Base-by-base conservation (phyloP, 2,113 vertebrate species). In the Terrapene triunguis region DNA sequence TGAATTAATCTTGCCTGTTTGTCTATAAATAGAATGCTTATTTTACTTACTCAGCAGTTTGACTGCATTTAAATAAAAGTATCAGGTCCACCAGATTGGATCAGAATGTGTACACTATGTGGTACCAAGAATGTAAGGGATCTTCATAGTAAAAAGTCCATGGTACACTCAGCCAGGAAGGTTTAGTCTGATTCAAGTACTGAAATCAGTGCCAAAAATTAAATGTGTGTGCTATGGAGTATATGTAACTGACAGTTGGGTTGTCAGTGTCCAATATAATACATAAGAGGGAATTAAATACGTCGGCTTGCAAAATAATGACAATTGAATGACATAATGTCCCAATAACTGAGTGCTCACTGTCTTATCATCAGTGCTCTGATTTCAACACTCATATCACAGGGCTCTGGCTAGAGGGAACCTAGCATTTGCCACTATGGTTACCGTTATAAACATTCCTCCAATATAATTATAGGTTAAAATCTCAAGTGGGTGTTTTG, bases 401-500 rank as follows among this genome's bases (percentile, higher is more conserved):
- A 55, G n/a, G 50, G 25, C 29, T 17, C 38, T 69, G 29, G 8
- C 76, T 69, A 80, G 35, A 78, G 72, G 29, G 17, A 62, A 29
- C 42, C 24, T 29, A 89, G 51, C 88, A 92, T 89, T 89, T 84
- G 44, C 88, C 50, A 79, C 81, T 42, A 14, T 92, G 85, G 82
- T 27, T 89, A 78, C 57, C 35, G 47, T 80, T 79, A 80, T 87
- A 95, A 96, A 87, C 25, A 5, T 35, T 74, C 47, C 65, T 87
- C 48, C 78, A 82, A 17, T 85, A 53, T 89, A 97, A 97, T 84
- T 93, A 82, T 93, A 92, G 96, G 59, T 94, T 92, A 53, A 97
- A 97, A 98, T 95, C 10, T 4, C 88, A 82, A 93, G 85, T 94
- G 92, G 8, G 90, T 94, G 91, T 74, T 90, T 94, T 95, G 89